These are phyloP conservation scores for Achlya flavicornis DNA, from an alignment of 2,888 invertebrate species.

Conservation along the genomic window DNA sequence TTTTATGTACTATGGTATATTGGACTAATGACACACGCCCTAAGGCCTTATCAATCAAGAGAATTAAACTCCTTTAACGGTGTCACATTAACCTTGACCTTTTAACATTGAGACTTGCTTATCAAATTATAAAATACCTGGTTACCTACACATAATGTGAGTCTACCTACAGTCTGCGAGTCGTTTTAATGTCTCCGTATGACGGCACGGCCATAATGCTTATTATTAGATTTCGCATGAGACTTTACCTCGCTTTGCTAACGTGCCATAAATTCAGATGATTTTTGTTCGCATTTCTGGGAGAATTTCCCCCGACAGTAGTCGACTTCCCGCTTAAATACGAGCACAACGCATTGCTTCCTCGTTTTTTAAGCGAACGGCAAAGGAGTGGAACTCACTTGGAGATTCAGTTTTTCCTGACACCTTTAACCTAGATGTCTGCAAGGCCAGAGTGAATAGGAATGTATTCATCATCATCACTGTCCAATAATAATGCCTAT, in stretches of 20 bases:
- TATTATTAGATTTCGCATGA: background rate
- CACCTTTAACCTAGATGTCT: too few relatives aligned
- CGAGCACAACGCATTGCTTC: too few relatives aligned
- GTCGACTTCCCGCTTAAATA: too few relatives aligned
- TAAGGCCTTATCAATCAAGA: background rate
- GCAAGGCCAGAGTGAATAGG: too few relatives aligned
- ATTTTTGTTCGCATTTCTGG: background rate
- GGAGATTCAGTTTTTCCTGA: too few relatives aligned
- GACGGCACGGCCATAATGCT: background rate
- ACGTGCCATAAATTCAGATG: constrained; percentile 1
- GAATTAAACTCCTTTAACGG: background rate
- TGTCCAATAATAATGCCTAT: too few relatives aligned
- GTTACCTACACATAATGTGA: background rate
- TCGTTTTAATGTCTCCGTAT: background rate
- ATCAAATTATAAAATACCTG: background rate
- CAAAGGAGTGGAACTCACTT: too few relatives aligned
- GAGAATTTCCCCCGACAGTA: too few relatives aligned
- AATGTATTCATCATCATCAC: too few relatives aligned
- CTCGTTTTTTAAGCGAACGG: too few relatives aligned
- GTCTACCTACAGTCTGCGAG: background rate
- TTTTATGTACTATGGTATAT: background rate
- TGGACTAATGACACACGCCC: background rate
- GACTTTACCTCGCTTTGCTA: background rate
- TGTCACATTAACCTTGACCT: too few relatives aligned
- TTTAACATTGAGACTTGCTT: background rate